A percentile compares a stretch with the other conserved stretches of the same genome.
Evolutionary conservation across 2,797 vertebrate genomes (phyloP).

Genomic region (Clamator glandarius): DNA sequence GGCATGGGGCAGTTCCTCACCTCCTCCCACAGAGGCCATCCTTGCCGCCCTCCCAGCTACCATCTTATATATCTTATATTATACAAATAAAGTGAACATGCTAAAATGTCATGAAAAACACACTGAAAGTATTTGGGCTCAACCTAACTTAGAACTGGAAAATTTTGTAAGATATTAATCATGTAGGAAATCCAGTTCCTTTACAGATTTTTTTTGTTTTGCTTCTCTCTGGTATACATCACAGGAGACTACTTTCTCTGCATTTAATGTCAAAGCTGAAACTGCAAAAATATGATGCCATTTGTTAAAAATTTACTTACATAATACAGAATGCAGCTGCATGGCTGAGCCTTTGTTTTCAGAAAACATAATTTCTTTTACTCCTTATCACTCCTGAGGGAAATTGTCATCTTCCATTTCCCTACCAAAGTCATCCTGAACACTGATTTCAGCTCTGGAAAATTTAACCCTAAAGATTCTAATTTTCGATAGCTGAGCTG

Average conservation of each 20-base stretch:
- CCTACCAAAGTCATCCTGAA: neutral
- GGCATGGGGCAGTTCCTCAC: neutral
- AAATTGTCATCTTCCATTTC: neutral
- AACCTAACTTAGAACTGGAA: neutral
- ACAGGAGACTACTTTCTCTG: neutral
- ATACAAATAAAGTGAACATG: neutral
- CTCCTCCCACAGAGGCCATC: neutral
- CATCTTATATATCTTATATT: no score
- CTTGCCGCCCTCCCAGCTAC: no score
- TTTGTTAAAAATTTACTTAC: neutral
- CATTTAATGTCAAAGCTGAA: neutral
- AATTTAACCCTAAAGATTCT: neutral
- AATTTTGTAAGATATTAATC: neutral
- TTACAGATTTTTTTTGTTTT: neutral
- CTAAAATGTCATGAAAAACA: neutral
- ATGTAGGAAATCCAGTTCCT: neutral
- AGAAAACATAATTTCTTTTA: neutral
- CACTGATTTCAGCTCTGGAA: neutral
- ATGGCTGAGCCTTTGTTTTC: neutral
- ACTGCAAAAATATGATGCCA: neutral
- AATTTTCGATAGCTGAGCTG: neutral
- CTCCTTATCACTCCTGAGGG: neutral
- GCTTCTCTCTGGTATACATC: neutral
- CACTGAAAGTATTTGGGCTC: neutral
- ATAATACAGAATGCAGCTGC: neutral